Evolutionary conservation across 1,140 invertebrate genomes (phyloP).

Genomic region (Pseudachorutes palmiensis): DNA sequence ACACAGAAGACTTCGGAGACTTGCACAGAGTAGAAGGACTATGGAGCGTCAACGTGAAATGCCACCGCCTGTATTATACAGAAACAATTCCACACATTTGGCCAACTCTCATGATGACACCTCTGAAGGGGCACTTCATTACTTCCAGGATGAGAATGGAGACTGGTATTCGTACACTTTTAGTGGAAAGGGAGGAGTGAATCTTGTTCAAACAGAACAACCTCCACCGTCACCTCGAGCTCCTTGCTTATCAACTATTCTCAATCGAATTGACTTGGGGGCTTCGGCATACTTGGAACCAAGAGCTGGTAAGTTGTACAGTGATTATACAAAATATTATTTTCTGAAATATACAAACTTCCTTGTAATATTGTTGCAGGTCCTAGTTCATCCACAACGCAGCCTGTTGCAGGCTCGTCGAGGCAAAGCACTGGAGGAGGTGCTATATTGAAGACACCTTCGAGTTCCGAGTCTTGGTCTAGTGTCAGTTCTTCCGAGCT

Average conservation of each 20-base stretch:
- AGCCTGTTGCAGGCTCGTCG: background rate
- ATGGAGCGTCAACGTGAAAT: conserved; percentile 34
- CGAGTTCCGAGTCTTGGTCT: conserved; percentile 37
- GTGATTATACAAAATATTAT: no score
- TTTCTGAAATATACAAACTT: background rate
- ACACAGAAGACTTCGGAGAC: conserved; percentile 34
- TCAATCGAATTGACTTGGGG: background rate
- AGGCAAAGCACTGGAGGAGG: conserved; percentile 14
- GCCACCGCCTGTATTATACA: conserved; percentile 29
- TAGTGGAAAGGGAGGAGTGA: conserved; percentile 59
- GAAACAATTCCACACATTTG: conserved; percentile 53
- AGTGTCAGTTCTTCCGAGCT: conserved; percentile 35
- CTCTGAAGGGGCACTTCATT: conserved; percentile 76
- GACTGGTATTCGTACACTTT: conserved; percentile 75
- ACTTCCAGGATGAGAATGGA: conserved; percentile 55
- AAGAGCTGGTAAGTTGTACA: background rate
- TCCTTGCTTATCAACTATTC: background rate
- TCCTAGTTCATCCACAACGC: background rate
- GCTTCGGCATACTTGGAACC: background rate
- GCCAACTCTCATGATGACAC: conserved; percentile 80
- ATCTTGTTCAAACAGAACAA: background rate
- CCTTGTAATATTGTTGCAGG: background rate
- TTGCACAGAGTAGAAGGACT: conserved; percentile 35
- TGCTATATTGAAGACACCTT: conserved; percentile 31
- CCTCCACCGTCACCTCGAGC: background rate